Base-by-base conservation (phyloP, 1,140 invertebrate genomes). In the Anastrepha ludens region DNA sequence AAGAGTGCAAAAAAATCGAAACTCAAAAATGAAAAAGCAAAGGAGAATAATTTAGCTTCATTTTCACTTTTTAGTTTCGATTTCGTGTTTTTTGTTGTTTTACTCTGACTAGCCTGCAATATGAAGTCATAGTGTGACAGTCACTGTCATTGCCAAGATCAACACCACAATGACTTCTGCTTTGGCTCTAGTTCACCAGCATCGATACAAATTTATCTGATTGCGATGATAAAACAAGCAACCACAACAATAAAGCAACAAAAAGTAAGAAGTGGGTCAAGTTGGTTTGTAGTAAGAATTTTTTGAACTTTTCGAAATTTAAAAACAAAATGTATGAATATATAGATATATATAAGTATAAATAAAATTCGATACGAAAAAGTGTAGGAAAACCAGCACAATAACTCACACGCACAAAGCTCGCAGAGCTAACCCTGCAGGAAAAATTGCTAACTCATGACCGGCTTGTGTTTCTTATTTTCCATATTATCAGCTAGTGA, bases 181-280 rank as follows among this genome's bases (percentile, higher is more conserved):
- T 81, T 81, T 50, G 74, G n/a, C 47, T 78, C 13, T 17, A 2
- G 29, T 41, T 55, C 50, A 81, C 44, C n/a, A 47, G n/a, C 47
- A 20, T 44, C 29, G 70, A 47, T n/a, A 20, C n/a, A 2, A 47
- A 50, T 47, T n/a, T 47, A 81, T 81, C 74, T 81, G 74, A 1
- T 81, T 20, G 55, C 47, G n/a, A 29, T 2, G 11, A 11, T n/a
- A 17, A 8, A 1, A 11, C 44, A 55, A 81, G 7, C 47, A 50
- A 8, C 6, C 5, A 55, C 47, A 44, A 44, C 6, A 70, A 47
- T 1, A 70, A 70, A 50, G 2, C 15, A 74, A 15, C 17, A 29
- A 81, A 55, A 55, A n/a, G 55, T 17, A 29, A 17, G 9, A 81
- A 81, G 74, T 81, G 20, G 74, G 74, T 81, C 74, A 81, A 81